Conservation (phyloP, 2,888 invertebrate species). For the Lamellibrachia columna region DNA sequence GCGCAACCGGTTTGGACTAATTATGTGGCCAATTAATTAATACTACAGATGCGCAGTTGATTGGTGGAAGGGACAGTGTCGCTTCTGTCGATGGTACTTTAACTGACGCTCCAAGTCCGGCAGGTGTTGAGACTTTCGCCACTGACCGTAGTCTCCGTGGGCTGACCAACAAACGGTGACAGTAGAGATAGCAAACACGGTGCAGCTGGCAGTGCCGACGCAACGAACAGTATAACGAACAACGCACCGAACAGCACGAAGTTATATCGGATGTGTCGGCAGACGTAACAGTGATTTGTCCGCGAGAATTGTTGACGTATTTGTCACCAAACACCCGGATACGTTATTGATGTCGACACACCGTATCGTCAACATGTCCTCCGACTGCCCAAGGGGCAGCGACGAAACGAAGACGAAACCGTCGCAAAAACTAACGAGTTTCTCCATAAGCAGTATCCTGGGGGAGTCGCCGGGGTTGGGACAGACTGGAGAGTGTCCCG, state of each 20-base stretch:
- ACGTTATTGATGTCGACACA: not conserved
- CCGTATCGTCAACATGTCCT: not conserved
- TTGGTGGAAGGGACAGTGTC: not conserved
- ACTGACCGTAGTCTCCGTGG: not conserved
- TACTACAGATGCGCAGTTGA: not conserved
- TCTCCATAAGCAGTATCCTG: slow-evolving; percentile 40
- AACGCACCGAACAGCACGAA: not conserved
- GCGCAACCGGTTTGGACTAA: not conserved
- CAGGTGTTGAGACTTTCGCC: not conserved
- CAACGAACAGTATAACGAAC: not conserved
- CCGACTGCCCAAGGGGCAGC: not conserved
- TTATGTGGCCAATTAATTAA: slow-evolving; percentile 4
- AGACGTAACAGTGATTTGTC: not conserved
- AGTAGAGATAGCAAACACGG: not conserved
- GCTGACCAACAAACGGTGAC: not conserved
- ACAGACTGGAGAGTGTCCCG: not conserved
- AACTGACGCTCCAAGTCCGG: not conserved
- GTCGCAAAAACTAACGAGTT: slow-evolving; percentile 27
- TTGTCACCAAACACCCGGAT: not conserved
- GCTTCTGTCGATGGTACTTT: not conserved
- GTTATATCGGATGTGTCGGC: no score
- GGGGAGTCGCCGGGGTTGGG: slow-evolving; percentile 27
- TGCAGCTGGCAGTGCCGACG: not conserved
- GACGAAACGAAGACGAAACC: not conserved
- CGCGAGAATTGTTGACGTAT: not conserved